These are phyloP conservation scores for Mimachlamys varia DNA, from an alignment of 2,888 invertebrate genomes.

Conservation along the genomic window DNA sequence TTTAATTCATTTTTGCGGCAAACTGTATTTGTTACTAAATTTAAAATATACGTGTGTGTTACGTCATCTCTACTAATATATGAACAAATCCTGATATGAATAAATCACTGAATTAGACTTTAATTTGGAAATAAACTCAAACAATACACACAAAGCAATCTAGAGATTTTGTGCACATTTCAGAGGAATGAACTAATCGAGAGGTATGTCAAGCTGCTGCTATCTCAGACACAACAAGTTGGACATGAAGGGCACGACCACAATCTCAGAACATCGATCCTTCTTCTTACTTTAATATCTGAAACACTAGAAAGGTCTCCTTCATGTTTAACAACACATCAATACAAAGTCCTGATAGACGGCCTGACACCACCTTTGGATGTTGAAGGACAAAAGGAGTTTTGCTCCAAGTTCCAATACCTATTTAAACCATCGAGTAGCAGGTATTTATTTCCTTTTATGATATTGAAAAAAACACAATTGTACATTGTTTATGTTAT, in stretches of 20 bases:
- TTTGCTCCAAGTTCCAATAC: background rate
- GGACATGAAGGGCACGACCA: background rate
- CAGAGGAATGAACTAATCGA: background rate
- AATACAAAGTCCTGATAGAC: background rate
- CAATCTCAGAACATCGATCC: background rate
- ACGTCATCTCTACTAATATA: too few relatives aligned
- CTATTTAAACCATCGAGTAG: background rate
- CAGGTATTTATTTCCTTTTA: background rate
- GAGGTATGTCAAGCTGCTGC: background rate
- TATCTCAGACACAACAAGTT: background rate
- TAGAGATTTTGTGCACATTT: too few relatives aligned
- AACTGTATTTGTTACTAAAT: too few relatives aligned
- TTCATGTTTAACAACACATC: background rate
- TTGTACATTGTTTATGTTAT: background rate
- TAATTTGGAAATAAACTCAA: too few relatives aligned
- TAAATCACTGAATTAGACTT: too few relatives aligned
- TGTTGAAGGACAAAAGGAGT: background rate
- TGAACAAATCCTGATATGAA: too few relatives aligned
- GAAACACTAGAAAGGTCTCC: background rate
- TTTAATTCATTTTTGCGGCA: too few relatives aligned
- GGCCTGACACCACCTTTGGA: background rate
- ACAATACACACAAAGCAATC: too few relatives aligned
- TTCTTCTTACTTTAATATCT: background rate
- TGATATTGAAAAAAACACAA: background rate
- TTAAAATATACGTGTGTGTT: too few relatives aligned